Conservation (phyloP, 2,888 invertebrate genomes). For the Parnassius orleans region DNA sequence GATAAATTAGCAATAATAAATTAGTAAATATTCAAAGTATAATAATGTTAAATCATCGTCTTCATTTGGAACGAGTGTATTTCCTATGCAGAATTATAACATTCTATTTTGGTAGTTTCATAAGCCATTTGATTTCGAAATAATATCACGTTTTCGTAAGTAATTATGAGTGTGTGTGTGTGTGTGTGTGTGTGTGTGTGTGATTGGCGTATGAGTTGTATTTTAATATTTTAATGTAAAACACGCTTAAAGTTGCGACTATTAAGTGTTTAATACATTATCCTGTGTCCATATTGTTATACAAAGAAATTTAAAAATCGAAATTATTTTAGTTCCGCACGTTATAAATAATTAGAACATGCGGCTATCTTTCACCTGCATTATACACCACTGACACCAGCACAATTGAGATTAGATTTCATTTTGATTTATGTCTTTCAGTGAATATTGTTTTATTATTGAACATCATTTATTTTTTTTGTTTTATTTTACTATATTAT, state of each 20-base stretch:
- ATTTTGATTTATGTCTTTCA: no score
- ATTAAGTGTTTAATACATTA: no score
- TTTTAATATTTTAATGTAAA: background rate
- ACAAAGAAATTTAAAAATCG: no score
- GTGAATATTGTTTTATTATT: no score
- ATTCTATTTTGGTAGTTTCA: slow-evolving; percentile 9
- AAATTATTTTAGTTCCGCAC: no score
- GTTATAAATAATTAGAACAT: no score
- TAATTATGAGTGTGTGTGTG: slow-evolving; percentile 2
- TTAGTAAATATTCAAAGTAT: slow-evolving; percentile 5
- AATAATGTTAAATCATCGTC: background rate
- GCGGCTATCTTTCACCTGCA: no score
- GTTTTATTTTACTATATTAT: no score
- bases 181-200: background rate
- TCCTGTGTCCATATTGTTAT: no score
- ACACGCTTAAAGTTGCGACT: background rate
- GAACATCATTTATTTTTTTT: no score
- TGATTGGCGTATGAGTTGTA: slow-evolving; percentile 4
- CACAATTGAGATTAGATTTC: no score
- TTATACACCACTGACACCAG: no score
- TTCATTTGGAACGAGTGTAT: slow-evolving; percentile 8
- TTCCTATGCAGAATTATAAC: slow-evolving; percentile 11
- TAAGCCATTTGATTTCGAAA: background rate
- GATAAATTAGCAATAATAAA: slow-evolving; percentile 12
- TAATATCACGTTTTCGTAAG: slow-evolving; percentile 1